Evolutionary conservation across 2,113 vertebrate species (phyloP).

Genomic region (Geococcyx californianus): DNA sequence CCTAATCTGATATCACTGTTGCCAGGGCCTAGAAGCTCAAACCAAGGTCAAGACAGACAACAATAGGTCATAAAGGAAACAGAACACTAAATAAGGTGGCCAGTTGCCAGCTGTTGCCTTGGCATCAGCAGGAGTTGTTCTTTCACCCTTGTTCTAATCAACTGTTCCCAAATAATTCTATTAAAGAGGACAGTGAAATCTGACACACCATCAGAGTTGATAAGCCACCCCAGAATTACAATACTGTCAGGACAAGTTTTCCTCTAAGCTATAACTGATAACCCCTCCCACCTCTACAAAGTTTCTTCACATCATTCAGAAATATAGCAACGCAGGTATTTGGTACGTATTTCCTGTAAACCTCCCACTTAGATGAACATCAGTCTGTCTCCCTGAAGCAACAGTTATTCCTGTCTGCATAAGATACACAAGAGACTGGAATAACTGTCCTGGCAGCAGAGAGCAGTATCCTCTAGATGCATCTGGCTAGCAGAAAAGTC

Average conservation of each 20-base stretch:
- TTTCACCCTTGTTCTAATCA: not conserved
- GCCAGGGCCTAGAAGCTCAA: not conserved
- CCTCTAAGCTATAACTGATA: not conserved
- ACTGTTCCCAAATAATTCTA: not conserved
- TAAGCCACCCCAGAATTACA: not conserved
- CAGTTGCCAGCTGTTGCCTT: not conserved
- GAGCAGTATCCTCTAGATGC: not conserved
- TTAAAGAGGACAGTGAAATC: not conserved
- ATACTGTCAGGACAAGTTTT: not conserved
- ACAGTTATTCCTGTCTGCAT: not conserved
- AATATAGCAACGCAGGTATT: not conserved
- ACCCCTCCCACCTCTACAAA: not conserved
- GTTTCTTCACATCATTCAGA: not conserved
- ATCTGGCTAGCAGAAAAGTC: not conserved
- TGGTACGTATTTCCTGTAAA: not conserved
- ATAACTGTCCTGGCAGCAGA: not conserved
- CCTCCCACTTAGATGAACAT: not conserved
- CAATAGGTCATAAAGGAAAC: constrained; percentile 39
- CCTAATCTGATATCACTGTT: constrained; percentile 19
- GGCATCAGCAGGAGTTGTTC: not conserved
- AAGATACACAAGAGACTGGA: not conserved
- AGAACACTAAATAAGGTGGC: not conserved
- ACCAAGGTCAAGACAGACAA: not conserved
- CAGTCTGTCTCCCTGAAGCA: not conserved
- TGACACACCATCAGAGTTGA: not conserved